A percentile compares a stretch with the other conserved stretches of the same genome.
phyloP scores from a whole-genome alignment of 1,140 invertebrate species.

The Danaus plexippus region DNA sequence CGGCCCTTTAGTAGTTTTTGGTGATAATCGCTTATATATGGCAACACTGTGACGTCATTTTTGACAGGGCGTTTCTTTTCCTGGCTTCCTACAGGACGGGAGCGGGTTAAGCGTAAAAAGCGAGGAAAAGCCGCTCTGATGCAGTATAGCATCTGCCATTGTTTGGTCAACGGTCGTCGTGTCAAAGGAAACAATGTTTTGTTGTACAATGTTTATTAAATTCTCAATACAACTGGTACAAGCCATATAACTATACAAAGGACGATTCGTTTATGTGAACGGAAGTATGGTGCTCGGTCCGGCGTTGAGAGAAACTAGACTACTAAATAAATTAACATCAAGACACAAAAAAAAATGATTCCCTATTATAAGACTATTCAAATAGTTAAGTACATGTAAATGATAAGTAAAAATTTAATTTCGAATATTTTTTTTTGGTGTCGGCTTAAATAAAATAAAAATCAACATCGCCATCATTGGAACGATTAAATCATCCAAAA shows the following conservation, averaged over 20 bases:
- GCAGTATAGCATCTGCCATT: too few species aligned
- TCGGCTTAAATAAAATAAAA: not conserved
- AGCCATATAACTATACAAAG: conserved; percentile 13
- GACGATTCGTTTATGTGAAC: conserved; percentile 8
- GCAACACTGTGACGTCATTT: conserved; percentile 24
- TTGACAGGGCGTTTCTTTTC: conserved; percentile 62
- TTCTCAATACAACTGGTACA: conserved; percentile 26
- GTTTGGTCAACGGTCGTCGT: too few species aligned
- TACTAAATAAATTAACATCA: not conserved
- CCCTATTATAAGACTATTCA: not conserved
- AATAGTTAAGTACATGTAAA: too few species aligned
- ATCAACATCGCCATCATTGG: conserved; percentile 17
- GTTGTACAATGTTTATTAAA: conserved; percentile 24
- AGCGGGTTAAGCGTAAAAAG: conserved; percentile 51
- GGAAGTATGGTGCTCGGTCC: not conserved
- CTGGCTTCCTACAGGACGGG: conserved; percentile 62
- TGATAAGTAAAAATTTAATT: not conserved
- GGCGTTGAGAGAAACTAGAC: not conserved
- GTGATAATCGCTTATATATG: not conserved
- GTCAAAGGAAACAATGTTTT: too few species aligned
- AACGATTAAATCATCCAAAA: conserved; percentile 12
- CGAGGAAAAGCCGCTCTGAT: conserved; percentile 56
- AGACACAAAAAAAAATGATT: not conserved
- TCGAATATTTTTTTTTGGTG: not conserved
- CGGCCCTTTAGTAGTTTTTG: conserved; percentile 43